phyloP scores from a whole-genome alignment of 64 coral and sea anemone species.

The Orbicella faveolata region DNA sequence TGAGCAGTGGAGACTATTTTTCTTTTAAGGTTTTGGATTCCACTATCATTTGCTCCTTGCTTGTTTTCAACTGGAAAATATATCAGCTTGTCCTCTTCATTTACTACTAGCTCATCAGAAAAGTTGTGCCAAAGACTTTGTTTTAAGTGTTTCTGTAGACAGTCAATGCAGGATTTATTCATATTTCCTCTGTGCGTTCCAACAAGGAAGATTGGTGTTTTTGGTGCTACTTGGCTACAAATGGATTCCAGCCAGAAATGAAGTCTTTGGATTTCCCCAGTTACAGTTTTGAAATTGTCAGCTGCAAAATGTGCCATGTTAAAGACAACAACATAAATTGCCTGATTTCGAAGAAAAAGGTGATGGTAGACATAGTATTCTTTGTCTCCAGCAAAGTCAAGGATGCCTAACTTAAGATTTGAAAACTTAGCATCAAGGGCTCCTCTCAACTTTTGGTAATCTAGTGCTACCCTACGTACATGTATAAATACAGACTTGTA shows the following conservation, averaged over 20 bases:
- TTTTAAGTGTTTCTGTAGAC: conserved; percentile 11
- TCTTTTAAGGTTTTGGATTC: conserved; percentile 21
- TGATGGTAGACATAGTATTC: conserved; percentile 60
- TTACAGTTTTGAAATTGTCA: conserved; percentile 23
- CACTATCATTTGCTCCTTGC: conserved; percentile 36
- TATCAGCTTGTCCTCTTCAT: conserved; percentile 33
- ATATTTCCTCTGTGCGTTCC: conserved; percentile 59
- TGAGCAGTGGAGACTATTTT: conserved; percentile 17
- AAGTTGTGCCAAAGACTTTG: conserved; percentile 35
- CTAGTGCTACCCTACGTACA: conserved; percentile 32
- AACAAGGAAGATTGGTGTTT: conserved; percentile 48
- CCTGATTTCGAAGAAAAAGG: conserved; percentile 46
- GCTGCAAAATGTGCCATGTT: conserved; percentile 32
- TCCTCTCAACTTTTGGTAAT: conserved; percentile 37
- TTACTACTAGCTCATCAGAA: conserved; percentile 30
- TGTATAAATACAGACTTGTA: background rate
- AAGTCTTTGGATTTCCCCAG: conserved; percentile 29
- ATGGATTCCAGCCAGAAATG: conserved; percentile 61
- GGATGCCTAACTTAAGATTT: conserved; percentile 31
- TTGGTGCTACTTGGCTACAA: background rate
- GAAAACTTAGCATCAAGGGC: conserved; percentile 40
- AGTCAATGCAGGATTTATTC: background rate
- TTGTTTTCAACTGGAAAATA: conserved; percentile 53
- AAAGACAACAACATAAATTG: conserved; percentile 64
- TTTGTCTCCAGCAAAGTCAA: conserved; percentile 55